Conservation (phyloP, 2,888 invertebrate genomes). For the Escarpia spicata region DNA sequence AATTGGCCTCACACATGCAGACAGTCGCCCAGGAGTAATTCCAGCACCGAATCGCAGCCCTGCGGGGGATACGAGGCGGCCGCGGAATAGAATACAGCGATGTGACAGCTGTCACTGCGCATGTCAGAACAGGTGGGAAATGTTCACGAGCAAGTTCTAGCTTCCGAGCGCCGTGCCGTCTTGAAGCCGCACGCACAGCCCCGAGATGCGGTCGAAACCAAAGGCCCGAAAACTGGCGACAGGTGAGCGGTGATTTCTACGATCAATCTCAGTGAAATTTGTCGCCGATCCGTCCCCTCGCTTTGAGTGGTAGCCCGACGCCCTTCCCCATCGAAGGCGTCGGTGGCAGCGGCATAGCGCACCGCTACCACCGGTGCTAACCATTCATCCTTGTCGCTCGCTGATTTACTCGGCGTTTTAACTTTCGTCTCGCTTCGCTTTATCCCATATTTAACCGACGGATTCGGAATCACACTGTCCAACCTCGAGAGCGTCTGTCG, state of each 20-base stretch:
- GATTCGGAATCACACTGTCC: background rate
- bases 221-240: slow-evolving; percentile 16
- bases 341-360: background rate
- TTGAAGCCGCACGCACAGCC: background rate
- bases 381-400: slow-evolving; percentile 16
- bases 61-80: background rate
- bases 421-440: slow-evolving; percentile 16
- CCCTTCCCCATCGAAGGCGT: background rate
- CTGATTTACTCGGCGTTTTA: slow-evolving; percentile 11
- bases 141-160: slow-evolving; percentile 1
- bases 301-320: background rate
- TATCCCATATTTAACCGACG: slow-evolving; percentile 6
- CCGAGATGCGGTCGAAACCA: slow-evolving; percentile 3
- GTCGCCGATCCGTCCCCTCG: background rate
- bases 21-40: slow-evolving; percentile 4
- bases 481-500: slow-evolving; percentile 1
- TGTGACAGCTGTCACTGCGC: slow-evolving; percentile 6
- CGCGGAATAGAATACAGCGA: background rate
- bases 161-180: background rate
- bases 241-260: slow-evolving; percentile 3
- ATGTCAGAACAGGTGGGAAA: slow-evolving; percentile 16
- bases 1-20: background rate
- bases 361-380: background rate
- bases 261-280: slow-evolving; percentile 13
- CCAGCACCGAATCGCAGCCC: slow-evolving; percentile 12